Evolutionary conservation across 2,888 invertebrate genomes (phyloP), one percentile per base, ranked within the genome.

Genomic region (Oxystoma pomonae): DNA sequence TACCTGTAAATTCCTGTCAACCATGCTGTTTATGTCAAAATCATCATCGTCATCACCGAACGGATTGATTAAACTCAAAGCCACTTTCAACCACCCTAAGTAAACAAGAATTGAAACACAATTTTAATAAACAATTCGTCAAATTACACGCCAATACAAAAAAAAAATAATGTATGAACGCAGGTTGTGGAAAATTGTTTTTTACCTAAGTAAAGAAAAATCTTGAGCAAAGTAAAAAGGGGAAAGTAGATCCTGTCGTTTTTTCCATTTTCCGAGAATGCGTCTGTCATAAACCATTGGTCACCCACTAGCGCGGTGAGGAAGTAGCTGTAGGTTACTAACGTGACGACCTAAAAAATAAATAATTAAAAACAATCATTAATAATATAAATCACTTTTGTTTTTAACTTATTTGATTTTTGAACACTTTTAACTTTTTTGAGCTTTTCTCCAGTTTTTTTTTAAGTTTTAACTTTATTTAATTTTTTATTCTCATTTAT

Each of bases 251-350:
- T 82, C 79, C 95, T 94, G 73, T 94, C 88, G 70, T 83, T 86
- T 76, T 86, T 35, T 35, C 12, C 35, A 35, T 12, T 35, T 12
- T 3, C 12, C 5, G 35, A 3, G 35, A 7, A 35, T 86, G 49
- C 77, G 69, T 80, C 84, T 78, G 55, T 77, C 76, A 62, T 89
- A 88, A 1, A 91, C 90, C 92, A 94, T 76, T 96, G 96, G 69
- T 94, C 88, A 17, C 93, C 94, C 85, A 96, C 87, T n/a, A 95
- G 86, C 60, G 91, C 90, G 2, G 94, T 91, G 62, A 94, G 81
- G 79, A 96, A 96, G 80, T 92, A 96, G n/a, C 92, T 92, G 77
- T 96, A 95, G n/a, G 94, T 94, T 12, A 94, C 92, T 76, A 96
- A 84, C 0, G 96, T 96, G n/a, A 96, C 96, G 71, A 96, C 78